Base-by-base conservation (phyloP, 2,797 vertebrate species). In the Pseudomugil gertrudae region DNA sequence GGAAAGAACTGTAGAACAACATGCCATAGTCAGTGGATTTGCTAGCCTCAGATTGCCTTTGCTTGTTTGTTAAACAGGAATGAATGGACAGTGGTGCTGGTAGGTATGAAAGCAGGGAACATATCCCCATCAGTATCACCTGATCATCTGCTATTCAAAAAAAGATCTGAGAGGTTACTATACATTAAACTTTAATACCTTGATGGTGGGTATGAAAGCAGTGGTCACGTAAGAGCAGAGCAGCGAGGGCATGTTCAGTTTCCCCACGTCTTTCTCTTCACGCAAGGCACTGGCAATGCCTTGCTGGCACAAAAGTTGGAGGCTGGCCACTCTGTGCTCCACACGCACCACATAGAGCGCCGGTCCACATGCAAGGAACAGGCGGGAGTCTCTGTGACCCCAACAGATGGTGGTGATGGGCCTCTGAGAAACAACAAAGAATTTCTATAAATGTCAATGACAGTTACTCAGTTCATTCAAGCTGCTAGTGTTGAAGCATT, bases 381-480 rank as follows among this genome's bases (percentile, higher is more conserved):
- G 93, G n/a, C 98, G 94, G 0, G 98, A 98, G 79, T 99, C 98
- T 80, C 98, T 94, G 90, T 99, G 98, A 68, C 98, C 98, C 98
- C 98, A 99, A 76, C 98, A 99, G 87, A 99, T 97, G 10, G 98
- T 98, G 84, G 96, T 97, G 81, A 99, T 98, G 79, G 97, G 96
- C 78, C 97, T 95, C 98, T 99, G 93, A 24, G 90, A 82, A 53
- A 68, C 47, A 57, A 29, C 33, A 55, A 0, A 47, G 26, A 19
- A 27, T 5, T 54, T 23, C 1, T 53, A 9, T 35, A 9, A 0
- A 0, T 51, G 3, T 67, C 40, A 54, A 43, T 24, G 24, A 3
- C 24, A 2, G 10, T n/a, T 36, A 36, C 1, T 0, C 43, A 35
- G 10, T 48, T 48, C 1, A 17, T 17, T 50, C 47, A 50, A 45